Percentiles rank a stretch among this genome's conserved stretches.
Evolutionary conservation across 2,797 vertebrate genomes (phyloP).

Genomic region (Tinamus major): DNA sequence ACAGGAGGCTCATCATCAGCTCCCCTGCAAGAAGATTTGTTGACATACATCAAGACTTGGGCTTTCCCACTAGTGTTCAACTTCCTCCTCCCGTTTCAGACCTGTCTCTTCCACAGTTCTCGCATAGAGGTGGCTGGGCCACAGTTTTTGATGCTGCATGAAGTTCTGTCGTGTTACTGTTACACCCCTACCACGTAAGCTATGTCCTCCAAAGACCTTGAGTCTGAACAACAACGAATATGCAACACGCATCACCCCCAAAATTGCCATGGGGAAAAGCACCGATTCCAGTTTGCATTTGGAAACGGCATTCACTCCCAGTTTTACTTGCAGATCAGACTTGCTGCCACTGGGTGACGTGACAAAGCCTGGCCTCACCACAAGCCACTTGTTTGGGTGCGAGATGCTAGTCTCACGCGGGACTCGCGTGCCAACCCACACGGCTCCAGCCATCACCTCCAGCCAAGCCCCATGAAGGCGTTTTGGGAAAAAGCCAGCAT

Average conservation of each 20-base stretch:
- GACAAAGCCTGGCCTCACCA: background rate
- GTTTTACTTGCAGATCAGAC: background rate
- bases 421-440: background rate
- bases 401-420: background rate
- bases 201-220: background rate
- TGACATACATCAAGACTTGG: background rate
- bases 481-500: background rate
- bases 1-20: slow-evolving; percentile 99
- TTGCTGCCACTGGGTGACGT: accelerated
- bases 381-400: accelerated
- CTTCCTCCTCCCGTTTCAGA: background rate
- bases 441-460: background rate
- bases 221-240: background rate
- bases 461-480: background rate
- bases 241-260: too few relatives aligned
- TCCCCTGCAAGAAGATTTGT: slow-evolving; percentile 84
- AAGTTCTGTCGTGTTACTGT: background rate
- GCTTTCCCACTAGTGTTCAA: background rate
- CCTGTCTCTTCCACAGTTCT: background rate
- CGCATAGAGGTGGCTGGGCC: background rate
- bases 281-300: background rate
- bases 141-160: slow-evolving; percentile 39
- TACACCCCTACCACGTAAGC: background rate
- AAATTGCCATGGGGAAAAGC: background rate
- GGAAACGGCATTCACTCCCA: background rate